Evolutionary conservation across 37 sponge, comb jelly and placozoan species (phyloP).

Genomic region (Spongilla lacustris): DNA sequence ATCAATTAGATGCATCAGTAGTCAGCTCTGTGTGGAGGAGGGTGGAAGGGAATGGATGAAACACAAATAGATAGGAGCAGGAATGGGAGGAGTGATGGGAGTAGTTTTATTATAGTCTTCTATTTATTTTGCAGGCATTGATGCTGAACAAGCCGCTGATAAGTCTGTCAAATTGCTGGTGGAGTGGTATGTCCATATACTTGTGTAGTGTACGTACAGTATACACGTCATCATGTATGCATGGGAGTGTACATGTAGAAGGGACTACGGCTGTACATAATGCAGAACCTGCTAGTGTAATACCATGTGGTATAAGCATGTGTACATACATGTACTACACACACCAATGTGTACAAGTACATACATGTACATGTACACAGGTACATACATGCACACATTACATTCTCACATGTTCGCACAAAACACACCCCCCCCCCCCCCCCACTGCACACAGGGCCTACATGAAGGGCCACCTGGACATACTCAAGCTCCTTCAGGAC

Average conservation of each 20-base stretch:
- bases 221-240: neutral
- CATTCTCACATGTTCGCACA: neutral
- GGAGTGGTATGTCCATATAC: neutral
- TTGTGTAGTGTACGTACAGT: too few relatives aligned
- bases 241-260: neutral
- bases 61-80: too few relatives aligned
- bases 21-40: too few relatives aligned
- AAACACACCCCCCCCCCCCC: neutral
- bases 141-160: neutral
- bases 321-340: neutral
- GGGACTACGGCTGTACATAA: too few relatives aligned
- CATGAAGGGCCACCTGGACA: neutral
- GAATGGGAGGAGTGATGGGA: too few relatives aligned
- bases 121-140: neutral
- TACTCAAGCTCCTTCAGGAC: constrained; percentile 16
- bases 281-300: too few relatives aligned
- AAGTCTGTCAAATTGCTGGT: neutral
- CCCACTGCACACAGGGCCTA: neutral
- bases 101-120: too few relatives aligned
- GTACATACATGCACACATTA: neutral
- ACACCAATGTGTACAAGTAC: neutral
- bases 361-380: neutral
- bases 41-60: too few relatives aligned
- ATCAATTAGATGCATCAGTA: too few relatives aligned
- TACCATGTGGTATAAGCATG: too few relatives aligned